Percentiles rank a stretch among this genome's conserved stretches.
These are phyloP conservation scores for Tangara arthus DNA, from an alignment of 2,797 vertebrate genomes.

Conservation along the genomic window DNA sequence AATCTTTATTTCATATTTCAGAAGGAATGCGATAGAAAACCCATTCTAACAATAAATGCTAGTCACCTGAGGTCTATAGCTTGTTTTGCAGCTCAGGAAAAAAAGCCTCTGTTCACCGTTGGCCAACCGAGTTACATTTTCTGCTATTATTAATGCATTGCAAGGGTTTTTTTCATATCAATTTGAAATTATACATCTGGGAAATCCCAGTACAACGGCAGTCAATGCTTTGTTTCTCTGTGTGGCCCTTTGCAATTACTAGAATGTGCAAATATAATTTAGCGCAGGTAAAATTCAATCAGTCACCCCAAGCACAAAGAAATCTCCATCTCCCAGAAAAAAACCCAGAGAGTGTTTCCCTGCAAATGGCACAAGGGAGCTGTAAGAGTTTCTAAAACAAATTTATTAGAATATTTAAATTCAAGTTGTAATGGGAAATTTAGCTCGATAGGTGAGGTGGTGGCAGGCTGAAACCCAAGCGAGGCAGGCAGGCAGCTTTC, in stretches of 20 bases:
- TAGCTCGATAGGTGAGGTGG: constrained; percentile 17
- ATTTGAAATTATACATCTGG: constrained; percentile 87
- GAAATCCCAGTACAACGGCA: constrained; percentile 82
- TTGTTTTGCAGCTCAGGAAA: constrained; percentile 73
- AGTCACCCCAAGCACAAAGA: constrained; percentile 83
- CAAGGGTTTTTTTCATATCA: constrained; percentile 80
- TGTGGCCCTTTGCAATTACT: constrained; percentile 84
- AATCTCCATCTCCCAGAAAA: constrained; percentile 78
- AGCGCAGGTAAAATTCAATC: constrained; percentile 83
- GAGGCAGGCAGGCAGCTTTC: not conserved
- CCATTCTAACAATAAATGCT: constrained; percentile 75
- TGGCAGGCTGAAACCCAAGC: not conserved
- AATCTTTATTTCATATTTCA: constrained; percentile 74
- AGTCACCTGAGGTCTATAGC: constrained; percentile 78
- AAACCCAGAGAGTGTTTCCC: constrained; percentile 63
- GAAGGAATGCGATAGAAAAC: constrained; percentile 72
- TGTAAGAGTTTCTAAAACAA: constrained; percentile 65
- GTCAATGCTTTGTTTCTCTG: constrained; percentile 81
- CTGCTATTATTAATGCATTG: constrained; percentile 81
- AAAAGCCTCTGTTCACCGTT: constrained; percentile 68
- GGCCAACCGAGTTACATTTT: constrained; percentile 74
- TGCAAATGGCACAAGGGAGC: constrained; percentile 62
- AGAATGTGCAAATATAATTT: constrained; percentile 86
- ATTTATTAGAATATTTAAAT: constrained; percentile 68
- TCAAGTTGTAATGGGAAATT: constrained; percentile 44